A percentile compares a stretch with the other conserved stretches of the same genome.
These are phyloP conservation scores for Odontocolon sp. DNA, from an alignment of 2,888 invertebrate genomes.

Conservation along the genomic window DNA sequence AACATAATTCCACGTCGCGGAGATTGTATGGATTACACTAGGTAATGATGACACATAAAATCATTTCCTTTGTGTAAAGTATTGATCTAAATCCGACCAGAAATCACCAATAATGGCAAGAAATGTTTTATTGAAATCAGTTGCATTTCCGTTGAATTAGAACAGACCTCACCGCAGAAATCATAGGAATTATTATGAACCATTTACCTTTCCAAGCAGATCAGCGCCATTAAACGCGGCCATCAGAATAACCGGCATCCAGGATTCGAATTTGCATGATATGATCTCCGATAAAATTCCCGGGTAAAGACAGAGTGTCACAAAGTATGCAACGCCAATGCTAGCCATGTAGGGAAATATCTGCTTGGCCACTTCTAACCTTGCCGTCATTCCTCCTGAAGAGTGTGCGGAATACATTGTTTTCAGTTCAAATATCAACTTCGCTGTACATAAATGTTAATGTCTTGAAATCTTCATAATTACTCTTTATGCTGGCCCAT, in stretches of 20 bases:
- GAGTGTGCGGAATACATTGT: conserved; percentile 2
- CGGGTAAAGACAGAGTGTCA: conserved; percentile 94
- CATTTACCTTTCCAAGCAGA: conserved; percentile 89
- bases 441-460: neutral
- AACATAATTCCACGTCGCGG: too few species aligned
- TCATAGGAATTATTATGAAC: neutral
- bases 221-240: conserved; percentile 94
- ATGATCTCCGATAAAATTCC: conserved; percentile 94
- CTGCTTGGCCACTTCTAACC: conserved; percentile 91
- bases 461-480: conserved; percentile 50
- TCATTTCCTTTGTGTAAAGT: too few species aligned
- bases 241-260: conserved; percentile 97
- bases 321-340: conserved; percentile 93
- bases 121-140: too few species aligned
- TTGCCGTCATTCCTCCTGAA: conserved; percentile 86
- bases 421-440: neutral
- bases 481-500: conserved; percentile 83
- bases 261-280: conserved; percentile 90
- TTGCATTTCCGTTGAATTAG: too few species aligned
- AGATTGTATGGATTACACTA: too few species aligned
- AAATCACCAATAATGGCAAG: too few species aligned
- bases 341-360: conserved; percentile 96
- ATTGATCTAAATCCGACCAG: too few species aligned
- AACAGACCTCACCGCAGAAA: too few species aligned
- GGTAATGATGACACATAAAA: too few species aligned